A percentile compares a stretch with the other conserved stretches of the same genome.
These are phyloP conservation scores for Phasia obesa DNA, from an alignment of 2,888 invertebrate genomes.

Conservation along the genomic window DNA sequence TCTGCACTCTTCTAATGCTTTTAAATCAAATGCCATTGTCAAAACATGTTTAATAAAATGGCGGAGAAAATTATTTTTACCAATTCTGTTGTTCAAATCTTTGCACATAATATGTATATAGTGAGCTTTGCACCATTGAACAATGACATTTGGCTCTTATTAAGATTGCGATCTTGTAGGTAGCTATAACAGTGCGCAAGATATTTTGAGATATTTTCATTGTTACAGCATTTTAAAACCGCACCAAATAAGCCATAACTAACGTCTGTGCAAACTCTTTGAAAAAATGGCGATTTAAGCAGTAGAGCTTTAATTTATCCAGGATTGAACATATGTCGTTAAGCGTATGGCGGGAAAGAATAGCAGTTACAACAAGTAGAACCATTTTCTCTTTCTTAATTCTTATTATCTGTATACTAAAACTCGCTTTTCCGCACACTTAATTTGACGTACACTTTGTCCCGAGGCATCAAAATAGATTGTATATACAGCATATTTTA, in stretches of 20 bases:
- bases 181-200: neutral
- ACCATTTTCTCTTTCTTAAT: slow-evolving; percentile 3
- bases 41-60: slow-evolving; percentile 4
- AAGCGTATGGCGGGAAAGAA: slow-evolving; percentile 13
- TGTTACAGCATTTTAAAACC: slow-evolving; percentile 18
- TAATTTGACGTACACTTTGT: slow-evolving; percentile 14
- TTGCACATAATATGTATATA: slow-evolving; percentile 20
- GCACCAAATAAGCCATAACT: slow-evolving; percentile 20
- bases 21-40: neutral
- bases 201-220: slow-evolving; percentile 4
- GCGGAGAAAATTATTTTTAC: neutral
- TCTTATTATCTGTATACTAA: slow-evolving; percentile 14
- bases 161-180: neutral
- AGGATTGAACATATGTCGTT: slow-evolving; percentile 10
- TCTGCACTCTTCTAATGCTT: slow-evolving; percentile 12
- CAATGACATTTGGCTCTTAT: slow-evolving; percentile 25
- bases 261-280: slow-evolving; percentile 38
- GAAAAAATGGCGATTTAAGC: slow-evolving; percentile 29
- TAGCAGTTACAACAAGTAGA: slow-evolving; percentile 3
- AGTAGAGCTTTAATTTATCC: slow-evolving; percentile 7
- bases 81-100: slow-evolving; percentile 4
- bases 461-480: slow-evolving; percentile 13
- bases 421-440: slow-evolving; percentile 13
- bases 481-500: neutral
- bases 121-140: slow-evolving; percentile 38